Evolutionary conservation across 2,888 invertebrate genomes (phyloP).

Genomic region (Microctonus hyperodae): DNA sequence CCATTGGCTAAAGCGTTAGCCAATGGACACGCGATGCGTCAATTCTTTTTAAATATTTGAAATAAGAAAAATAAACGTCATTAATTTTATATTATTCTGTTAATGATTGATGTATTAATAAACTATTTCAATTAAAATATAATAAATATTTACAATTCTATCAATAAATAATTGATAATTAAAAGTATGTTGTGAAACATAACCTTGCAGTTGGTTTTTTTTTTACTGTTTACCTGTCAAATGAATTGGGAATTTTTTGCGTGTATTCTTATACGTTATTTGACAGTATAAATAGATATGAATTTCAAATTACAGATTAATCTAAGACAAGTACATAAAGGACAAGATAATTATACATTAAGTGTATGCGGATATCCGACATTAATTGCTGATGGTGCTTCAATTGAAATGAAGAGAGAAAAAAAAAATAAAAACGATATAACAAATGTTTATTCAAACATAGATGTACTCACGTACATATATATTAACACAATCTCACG

Average conservation of each 20-base stretch:
- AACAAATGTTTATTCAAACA: neutral
- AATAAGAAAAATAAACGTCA: neutral
- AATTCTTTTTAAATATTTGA: neutral
- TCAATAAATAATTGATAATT: no score
- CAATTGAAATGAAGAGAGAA: constrained; percentile 19
- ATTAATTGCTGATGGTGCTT: constrained; percentile 26
- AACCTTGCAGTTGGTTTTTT: neutral
- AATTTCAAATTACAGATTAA: constrained; percentile 5
- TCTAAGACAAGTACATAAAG: constrained; percentile 12
- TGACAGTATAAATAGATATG: constrained; percentile 25
- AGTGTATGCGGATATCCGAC: constrained; percentile 21
- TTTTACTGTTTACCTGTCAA: neutral
- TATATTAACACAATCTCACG: no score
- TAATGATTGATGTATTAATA: neutral
- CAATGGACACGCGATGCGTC: neutral
- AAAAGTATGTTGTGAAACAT: no score
- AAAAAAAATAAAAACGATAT: no score
- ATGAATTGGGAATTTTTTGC: neutral
- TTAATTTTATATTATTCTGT: neutral
- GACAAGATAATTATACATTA: constrained; percentile 27
- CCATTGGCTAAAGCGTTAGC: neutral
- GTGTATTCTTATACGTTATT: neutral
- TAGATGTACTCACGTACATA: constrained; percentile 1
- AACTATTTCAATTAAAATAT: no score
- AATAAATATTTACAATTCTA: no score